These are phyloP conservation scores for Salminus brasiliensis DNA, from an alignment of 2,113 vertebrate species.

Conservation along the genomic window DNA sequence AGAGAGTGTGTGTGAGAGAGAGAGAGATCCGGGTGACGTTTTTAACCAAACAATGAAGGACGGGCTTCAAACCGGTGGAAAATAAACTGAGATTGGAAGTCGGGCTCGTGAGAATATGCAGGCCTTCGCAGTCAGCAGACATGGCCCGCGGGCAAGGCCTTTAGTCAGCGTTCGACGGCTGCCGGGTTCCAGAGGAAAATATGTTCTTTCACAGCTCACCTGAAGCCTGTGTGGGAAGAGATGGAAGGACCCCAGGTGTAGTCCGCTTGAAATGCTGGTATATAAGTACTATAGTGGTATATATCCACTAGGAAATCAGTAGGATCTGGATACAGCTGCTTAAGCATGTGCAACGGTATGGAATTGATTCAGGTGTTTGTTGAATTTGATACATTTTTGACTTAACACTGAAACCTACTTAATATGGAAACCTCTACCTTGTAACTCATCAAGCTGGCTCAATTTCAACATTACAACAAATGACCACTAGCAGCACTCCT, in stretches of 20 bases:
- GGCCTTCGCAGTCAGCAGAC: background rate
- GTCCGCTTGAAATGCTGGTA: background rate
- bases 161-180: constrained; percentile 24
- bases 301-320: too few species aligned
- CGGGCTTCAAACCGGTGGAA: constrained; percentile 61
- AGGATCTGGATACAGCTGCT: too few species aligned
- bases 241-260: background rate
- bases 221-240: background rate
- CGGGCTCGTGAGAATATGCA: constrained; percentile 23
- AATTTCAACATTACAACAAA: too few species aligned
- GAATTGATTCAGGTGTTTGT: too few species aligned
- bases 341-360: too few species aligned
- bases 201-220: constrained; percentile 27
- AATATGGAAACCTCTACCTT: too few species aligned
- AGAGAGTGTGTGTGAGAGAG: constrained; percentile 46
- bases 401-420: too few species aligned
- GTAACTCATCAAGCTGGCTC: too few species aligned
- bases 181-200: background rate
- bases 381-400: too few species aligned
- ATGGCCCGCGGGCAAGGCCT: constrained; percentile 19
- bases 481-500: too few species aligned
- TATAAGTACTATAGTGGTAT: too few species aligned
- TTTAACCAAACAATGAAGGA: constrained; percentile 67
- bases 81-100: constrained; percentile 60
- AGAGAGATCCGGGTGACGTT: constrained; percentile 60